These are phyloP conservation scores for Germaria angustata DNA, from an alignment of 2,888 invertebrate genomes.

Conservation along the genomic window DNA sequence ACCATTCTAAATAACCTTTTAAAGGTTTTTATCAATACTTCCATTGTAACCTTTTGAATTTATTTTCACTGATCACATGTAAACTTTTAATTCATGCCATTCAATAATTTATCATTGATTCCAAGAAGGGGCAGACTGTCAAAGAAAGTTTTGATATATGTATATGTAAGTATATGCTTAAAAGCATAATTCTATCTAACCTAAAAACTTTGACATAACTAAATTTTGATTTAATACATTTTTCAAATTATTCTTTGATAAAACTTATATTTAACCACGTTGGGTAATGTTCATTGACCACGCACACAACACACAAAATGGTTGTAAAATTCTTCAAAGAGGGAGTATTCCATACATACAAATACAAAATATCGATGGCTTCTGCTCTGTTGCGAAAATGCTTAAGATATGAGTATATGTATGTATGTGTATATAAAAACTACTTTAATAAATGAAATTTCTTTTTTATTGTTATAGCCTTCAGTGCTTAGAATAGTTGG, in stretches of 20 bases:
- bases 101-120: too few relatives aligned
- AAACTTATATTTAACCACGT: not conserved
- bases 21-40: too few relatives aligned
- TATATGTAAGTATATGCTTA: not conserved
- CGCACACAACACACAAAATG: not conserved
- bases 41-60: too few relatives aligned
- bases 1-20: too few relatives aligned
- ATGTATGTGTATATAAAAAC: too few relatives aligned
- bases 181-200: not conserved
- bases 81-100: too few relatives aligned
- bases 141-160: not conserved
- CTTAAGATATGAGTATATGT: not conserved
- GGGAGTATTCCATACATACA: not conserved
- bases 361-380: constrained; percentile 2
- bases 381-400: not conserved
- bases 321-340: not conserved
- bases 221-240: not conserved
- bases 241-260: not conserved
- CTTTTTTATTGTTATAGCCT: not conserved
- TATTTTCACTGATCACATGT: too few relatives aligned
- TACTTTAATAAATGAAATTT: not conserved
- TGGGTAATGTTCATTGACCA: not conserved
- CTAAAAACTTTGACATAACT: not conserved
- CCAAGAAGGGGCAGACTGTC: too few relatives aligned
- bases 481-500: not conserved